A percentile compares a stretch with the other conserved stretches of the same genome.
These are phyloP conservation scores for Acleris emargana DNA, from an alignment of 2,888 invertebrate genomes.

Conservation along the genomic window DNA sequence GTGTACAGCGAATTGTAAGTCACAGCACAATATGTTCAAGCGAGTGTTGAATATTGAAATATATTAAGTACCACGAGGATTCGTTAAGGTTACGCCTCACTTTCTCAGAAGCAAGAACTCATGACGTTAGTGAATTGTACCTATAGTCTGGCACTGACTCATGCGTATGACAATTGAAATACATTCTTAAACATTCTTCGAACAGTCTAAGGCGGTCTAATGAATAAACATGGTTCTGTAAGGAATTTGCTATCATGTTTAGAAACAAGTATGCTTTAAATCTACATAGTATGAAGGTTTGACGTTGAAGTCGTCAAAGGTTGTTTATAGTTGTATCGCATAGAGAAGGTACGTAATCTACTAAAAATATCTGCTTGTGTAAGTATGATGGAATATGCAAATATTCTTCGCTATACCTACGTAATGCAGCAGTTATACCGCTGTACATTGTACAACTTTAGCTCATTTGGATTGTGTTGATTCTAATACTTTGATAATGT, in stretches of 20 bases:
- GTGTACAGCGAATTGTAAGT: constrained; percentile 14
- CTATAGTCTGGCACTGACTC: constrained; percentile 25
- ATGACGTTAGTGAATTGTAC: constrained; percentile 20
- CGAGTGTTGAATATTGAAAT: constrained; percentile 1
- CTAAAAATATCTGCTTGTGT: constrained; percentile 31
- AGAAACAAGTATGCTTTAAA: constrained; percentile 4
- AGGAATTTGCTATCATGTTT: neutral
- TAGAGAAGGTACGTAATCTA: constrained; percentile 15
- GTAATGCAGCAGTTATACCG: neutral
- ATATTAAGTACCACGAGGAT: constrained; percentile 17
- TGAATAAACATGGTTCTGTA: neutral
- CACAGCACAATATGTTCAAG: constrained; percentile 5
- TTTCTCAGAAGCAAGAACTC: constrained; percentile 31
- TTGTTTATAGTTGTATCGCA: constrained; percentile 17
- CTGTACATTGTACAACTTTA: neutral
- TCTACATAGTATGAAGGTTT: constrained; percentile 5
- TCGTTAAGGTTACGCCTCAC: constrained; percentile 13
- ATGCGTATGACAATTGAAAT: constrained; percentile 13
- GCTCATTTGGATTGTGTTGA: neutral
- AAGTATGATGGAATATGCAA: constrained; percentile 30
- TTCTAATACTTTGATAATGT: constrained; percentile 5
- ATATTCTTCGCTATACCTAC: constrained; percentile 6
- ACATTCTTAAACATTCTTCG: neutral
- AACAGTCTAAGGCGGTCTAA: neutral
- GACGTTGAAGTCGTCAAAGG: constrained; percentile 16